Percentiles rank a stretch among this genome's conserved stretches.
phyloP scores from a whole-genome alignment of 2,888 invertebrate species.

The Eupithecia vulgata region DNA sequence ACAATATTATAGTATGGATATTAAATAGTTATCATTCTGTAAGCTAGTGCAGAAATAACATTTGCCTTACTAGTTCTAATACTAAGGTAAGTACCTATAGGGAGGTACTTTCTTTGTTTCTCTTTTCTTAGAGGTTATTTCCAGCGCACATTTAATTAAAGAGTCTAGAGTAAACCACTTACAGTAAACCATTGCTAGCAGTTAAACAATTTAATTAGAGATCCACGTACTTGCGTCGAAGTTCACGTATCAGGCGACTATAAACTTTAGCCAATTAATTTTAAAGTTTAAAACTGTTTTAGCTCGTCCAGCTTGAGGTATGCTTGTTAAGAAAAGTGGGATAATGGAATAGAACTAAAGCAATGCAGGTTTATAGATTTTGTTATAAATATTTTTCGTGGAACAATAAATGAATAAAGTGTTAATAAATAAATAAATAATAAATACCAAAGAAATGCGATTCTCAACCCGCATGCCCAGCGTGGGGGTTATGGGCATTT shows the following conservation, averaged over 20 bases:
- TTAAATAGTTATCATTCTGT: neutral
- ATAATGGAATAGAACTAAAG: neutral
- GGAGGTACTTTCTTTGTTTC: neutral
- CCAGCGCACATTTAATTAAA: conserved; percentile 24
- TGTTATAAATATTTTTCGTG: no score
- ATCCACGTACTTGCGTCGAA: conserved; percentile 46
- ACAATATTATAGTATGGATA: no score
- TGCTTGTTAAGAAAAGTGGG: conserved; percentile 4
- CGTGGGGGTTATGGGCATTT: no score
- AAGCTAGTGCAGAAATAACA: neutral
- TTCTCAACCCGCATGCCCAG: no score
- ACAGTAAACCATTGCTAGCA: conserved; percentile 57
- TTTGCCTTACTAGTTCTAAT: neutral
- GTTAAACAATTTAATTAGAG: conserved; percentile 70
- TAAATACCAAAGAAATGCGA: no score
- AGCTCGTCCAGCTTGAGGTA: conserved; percentile 18
- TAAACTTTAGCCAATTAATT: conserved; percentile 45
- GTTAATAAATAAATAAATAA: no score
- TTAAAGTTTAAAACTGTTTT: conserved; percentile 35
- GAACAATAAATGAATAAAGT: no score
- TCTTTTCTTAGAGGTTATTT: neutral
- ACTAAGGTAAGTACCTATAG: neutral
- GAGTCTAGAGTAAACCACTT: conserved; percentile 45
- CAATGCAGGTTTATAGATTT: neutral
- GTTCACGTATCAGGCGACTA: conserved; percentile 39